A percentile compares a stretch with the other conserved stretches of the same genome.
phyloP scores from a whole-genome alignment of 2,113 vertebrate genomes.

The Pseudonaja textilis region DNA sequence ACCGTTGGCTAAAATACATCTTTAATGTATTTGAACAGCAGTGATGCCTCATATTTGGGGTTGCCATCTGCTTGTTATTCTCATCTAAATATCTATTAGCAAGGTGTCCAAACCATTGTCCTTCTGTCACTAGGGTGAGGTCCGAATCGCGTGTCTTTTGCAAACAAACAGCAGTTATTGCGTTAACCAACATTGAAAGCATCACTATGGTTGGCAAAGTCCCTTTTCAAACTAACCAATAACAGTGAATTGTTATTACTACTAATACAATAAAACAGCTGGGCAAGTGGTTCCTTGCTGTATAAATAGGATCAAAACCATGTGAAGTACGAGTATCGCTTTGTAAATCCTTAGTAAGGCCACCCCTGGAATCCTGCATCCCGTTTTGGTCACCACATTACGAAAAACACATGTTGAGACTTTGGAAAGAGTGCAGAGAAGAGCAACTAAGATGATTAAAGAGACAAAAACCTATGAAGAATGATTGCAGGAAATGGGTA shows the following conservation, averaged over 20 bases:
- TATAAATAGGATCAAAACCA: too few species aligned
- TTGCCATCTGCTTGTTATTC: neutral
- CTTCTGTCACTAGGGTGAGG: neutral
- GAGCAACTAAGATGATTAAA: too few species aligned
- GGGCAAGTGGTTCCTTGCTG: neutral
- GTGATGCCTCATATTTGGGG: neutral
- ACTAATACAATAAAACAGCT: neutral
- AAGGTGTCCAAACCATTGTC: neutral
- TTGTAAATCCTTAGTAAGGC: too few species aligned
- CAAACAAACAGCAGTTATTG: neutral
- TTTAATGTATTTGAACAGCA: neutral
- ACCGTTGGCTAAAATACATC: neutral
- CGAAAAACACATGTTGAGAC: too few species aligned
- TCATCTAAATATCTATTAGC: neutral
- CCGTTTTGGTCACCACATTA: too few species aligned
- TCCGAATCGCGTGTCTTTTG: neutral
- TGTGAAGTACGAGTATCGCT: too few species aligned
- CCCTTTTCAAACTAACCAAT: neutral
- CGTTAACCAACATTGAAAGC: neutral
- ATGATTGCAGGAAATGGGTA: too few species aligned
- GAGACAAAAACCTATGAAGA: too few species aligned
- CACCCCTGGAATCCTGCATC: too few species aligned
- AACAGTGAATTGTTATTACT: neutral
- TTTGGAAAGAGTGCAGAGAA: too few species aligned
- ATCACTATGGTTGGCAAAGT: neutral